Evolutionary conservation across 2,113 vertebrate genomes (phyloP).

Genomic region (Nothocercus julius): DNA sequence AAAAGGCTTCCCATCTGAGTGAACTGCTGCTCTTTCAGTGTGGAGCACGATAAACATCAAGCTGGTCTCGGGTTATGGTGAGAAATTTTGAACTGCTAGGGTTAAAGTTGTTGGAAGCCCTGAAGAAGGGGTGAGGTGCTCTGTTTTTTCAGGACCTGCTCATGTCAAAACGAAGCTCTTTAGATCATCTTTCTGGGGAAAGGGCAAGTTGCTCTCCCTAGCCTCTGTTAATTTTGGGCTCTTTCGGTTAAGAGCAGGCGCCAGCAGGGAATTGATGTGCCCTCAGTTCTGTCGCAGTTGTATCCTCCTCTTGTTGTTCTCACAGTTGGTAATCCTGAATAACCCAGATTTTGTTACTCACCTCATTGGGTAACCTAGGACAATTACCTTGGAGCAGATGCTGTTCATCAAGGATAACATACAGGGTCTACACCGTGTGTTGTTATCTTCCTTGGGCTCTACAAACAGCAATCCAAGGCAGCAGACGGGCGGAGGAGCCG

Average conservation of each 20-base stretch:
- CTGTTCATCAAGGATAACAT: not conserved
- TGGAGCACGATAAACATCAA: not conserved
- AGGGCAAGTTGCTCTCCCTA: not conserved
- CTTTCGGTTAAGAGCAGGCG: not conserved
- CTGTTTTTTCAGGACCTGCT: not conserved
- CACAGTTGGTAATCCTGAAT: not conserved
- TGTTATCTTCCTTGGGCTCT: not conserved
- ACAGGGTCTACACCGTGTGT: not conserved
- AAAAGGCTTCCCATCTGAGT: not conserved
- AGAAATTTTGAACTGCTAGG: not conserved
- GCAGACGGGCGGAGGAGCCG: not conserved
- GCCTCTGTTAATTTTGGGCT: not conserved
- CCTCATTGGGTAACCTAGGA: not conserved
- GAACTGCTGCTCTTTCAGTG: not conserved
- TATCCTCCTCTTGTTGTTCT: not conserved
- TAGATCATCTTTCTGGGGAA: not conserved
- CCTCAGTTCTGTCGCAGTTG: not conserved
- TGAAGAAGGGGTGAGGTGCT: not conserved
- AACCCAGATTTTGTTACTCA: not conserved
- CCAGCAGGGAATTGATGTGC: not conserved
- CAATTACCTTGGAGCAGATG: not conserved
- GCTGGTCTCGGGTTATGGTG: not conserved
- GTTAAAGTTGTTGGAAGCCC: not conserved
- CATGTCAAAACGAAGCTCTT: not conserved
- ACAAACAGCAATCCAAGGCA: not conserved